Conservation (phyloP, 2,113 vertebrate genomes). For the Pyrgilauda ruficollis region DNA sequence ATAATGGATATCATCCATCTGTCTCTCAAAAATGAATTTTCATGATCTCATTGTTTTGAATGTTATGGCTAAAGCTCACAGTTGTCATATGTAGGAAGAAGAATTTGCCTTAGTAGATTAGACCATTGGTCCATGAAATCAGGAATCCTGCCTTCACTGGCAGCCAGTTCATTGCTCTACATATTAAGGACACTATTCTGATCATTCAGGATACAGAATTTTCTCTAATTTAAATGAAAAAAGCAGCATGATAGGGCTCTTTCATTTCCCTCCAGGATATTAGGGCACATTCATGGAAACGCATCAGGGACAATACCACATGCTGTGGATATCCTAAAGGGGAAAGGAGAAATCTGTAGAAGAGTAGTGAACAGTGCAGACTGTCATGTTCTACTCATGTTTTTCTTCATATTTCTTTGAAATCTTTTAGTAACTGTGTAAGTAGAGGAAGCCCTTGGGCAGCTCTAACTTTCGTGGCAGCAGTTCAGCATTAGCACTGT, state of each 20-base stretch:
- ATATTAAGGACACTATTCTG: slow-evolving; percentile 24
- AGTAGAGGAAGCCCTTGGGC: background rate
- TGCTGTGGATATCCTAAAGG: slow-evolving; percentile 12
- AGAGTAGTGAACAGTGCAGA: background rate
- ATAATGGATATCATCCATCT: slow-evolving; percentile 73
- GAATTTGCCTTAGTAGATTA: slow-evolving; percentile 60
- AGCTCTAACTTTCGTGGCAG: background rate
- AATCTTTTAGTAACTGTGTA: background rate
- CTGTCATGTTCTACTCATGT: background rate
- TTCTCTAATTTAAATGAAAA: slow-evolving; percentile 59
- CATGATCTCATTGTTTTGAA: slow-evolving; percentile 64
- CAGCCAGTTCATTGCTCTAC: slow-evolving; percentile 1
- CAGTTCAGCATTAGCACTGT: background rate
- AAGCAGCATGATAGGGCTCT: slow-evolving; percentile 46
- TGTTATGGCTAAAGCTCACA: slow-evolving; percentile 45
- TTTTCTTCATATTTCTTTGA: slow-evolving; percentile 12
- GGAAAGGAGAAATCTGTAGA: background rate
- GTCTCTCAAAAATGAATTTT: slow-evolving; percentile 69
- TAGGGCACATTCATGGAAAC: slow-evolving; percentile 2
- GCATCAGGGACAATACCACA: background rate
- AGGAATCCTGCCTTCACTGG: slow-evolving; percentile 9
- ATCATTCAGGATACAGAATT: slow-evolving; percentile 1
- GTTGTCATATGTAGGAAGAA: slow-evolving; percentile 52
- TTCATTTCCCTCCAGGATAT: slow-evolving; percentile 67
- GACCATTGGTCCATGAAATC: slow-evolving; percentile 62